These are phyloP conservation scores for Petrophora chlorosata DNA, from an alignment of 2,888 invertebrate species.

Conservation along the genomic window DNA sequence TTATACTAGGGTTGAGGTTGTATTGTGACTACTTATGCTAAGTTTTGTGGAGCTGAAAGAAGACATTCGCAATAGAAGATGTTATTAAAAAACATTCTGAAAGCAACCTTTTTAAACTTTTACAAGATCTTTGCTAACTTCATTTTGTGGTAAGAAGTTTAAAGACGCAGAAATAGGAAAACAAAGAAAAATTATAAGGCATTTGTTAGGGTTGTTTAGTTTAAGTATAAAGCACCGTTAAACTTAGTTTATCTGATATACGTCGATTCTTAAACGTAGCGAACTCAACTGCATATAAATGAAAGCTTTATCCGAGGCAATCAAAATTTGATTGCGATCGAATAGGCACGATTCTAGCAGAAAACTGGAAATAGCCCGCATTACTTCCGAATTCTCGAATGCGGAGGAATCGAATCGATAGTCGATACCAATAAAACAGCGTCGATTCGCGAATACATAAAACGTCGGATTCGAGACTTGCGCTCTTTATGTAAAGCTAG, in stretches of 20 bases:
- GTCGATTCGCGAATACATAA: constrained; percentile 82
- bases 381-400: constrained; percentile 76
- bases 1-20: too few relatives aligned
- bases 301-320: constrained; percentile 61
- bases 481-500: constrained; percentile 77
- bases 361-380: constrained; percentile 69
- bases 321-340: constrained; percentile 75
- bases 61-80: too few relatives aligned
- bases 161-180: too few relatives aligned
- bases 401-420: constrained; percentile 72
- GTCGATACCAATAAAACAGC: constrained; percentile 80
- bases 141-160: too few relatives aligned
- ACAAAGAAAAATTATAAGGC: too few relatives aligned
- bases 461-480: constrained; percentile 78
- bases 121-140: too few relatives aligned
- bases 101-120: too few relatives aligned
- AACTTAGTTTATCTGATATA: constrained; percentile 12
- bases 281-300: constrained; percentile 61
- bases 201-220: too few relatives aligned
- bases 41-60: too few relatives aligned
- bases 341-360: constrained; percentile 69
- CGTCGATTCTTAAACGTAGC: constrained; percentile 19
- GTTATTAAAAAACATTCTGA: too few relatives aligned
- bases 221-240: too few relatives aligned
- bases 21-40: too few relatives aligned